Conservation (phyloP, 2,888 invertebrate species). For the Spodoptera picta region DNA sequence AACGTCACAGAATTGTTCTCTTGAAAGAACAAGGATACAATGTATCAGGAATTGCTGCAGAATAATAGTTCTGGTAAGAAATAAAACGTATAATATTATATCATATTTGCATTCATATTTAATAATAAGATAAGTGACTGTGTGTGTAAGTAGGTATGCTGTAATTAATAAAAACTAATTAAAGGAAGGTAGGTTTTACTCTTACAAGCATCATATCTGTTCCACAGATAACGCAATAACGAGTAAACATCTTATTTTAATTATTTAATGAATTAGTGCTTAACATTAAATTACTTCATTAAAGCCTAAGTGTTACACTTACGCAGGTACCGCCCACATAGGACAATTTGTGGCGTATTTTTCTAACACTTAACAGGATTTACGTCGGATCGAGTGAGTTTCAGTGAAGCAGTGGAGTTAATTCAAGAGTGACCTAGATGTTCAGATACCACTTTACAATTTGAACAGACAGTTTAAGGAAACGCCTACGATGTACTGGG, state of each 20-base stretch:
- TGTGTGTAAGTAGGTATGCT: too few species aligned
- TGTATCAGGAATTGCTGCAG: too few species aligned
- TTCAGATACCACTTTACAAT: conserved; percentile 22
- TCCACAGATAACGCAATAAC: neutral
- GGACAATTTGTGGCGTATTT: conserved; percentile 30
- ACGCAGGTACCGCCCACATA: conserved; percentile 36
- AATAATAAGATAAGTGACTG: too few species aligned
- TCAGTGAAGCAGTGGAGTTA: conserved; percentile 38
- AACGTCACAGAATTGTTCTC: too few species aligned
- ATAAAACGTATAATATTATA: too few species aligned
- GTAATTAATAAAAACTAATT: too few species aligned
- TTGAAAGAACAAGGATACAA: too few species aligned
- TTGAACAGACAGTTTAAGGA: conserved; percentile 4
- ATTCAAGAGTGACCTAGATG: conserved; percentile 39
- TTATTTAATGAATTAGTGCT: conserved; percentile 30
- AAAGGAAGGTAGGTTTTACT: too few species aligned
- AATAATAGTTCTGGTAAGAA: too few species aligned
- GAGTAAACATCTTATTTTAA: conserved; percentile 19
- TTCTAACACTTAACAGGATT: conserved; percentile 60
- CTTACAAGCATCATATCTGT: too few species aligned
- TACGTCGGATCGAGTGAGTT: conserved; percentile 51
- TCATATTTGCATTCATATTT: too few species aligned
- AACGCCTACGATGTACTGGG: too few species aligned
- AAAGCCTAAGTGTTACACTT: conserved; percentile 8
- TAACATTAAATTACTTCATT: conserved; percentile 31